A percentile compares a stretch with the other conserved stretches of the same genome.
Evolutionary conservation across 2,113 vertebrate species (phyloP).

Genomic region (Grammomys dolichurus): DNA sequence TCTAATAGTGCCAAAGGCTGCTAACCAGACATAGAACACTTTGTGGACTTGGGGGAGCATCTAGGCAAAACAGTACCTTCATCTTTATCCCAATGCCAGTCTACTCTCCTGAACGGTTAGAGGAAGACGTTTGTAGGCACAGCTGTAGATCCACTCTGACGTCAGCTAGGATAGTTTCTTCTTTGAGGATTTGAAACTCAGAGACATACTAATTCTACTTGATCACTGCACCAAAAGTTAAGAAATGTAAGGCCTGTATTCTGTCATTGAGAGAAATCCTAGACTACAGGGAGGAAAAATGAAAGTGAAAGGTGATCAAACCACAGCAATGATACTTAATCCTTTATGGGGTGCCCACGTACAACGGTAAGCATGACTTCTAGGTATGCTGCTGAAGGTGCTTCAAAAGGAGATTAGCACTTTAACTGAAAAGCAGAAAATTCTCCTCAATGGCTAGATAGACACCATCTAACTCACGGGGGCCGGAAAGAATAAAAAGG

Average conservation of each 20-base stretch:
- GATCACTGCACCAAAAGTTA: not conserved
- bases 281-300: not conserved
- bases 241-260: not conserved
- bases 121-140: not conserved
- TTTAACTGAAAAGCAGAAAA: not conserved
- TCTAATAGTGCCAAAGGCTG: not conserved
- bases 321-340: not conserved
- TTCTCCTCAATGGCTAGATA: too few relatives aligned
- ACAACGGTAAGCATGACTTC: not conserved
- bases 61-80: not conserved
- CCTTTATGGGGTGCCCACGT: not conserved
- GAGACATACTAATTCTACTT: not conserved
- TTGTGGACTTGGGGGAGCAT: not conserved
- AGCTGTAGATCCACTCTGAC: conserved; percentile 6
- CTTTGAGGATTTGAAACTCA: not conserved
- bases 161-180: not conserved
- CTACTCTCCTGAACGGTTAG: not conserved
- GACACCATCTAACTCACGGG: not conserved
- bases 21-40: not conserved
- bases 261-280: not conserved
- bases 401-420: not conserved
- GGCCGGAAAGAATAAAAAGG: not conserved
- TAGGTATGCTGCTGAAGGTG: not conserved
- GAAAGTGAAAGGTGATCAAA: not conserved
- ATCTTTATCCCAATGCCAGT: not conserved